Evolutionary conservation across 2,113 vertebrate species (phyloP).

Genomic region (Rhinogobius similis): DNA sequence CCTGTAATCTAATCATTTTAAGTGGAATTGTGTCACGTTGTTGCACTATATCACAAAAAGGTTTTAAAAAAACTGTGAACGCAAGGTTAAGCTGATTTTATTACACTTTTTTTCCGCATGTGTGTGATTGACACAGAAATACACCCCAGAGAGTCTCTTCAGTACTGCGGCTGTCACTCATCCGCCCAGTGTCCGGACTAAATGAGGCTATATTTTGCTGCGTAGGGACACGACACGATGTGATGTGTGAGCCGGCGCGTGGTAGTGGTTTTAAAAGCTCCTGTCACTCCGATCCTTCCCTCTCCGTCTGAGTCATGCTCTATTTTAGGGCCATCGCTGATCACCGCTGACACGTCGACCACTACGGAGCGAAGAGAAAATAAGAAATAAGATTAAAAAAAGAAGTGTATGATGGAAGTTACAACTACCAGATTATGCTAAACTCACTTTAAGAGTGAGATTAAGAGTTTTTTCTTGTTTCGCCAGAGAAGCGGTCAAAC

Average conservation of each 20-base stretch:
- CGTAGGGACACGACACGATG: background rate
- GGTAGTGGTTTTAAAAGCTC: slow-evolving; percentile 41
- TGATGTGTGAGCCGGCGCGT: slow-evolving; percentile 9
- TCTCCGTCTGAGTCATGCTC: slow-evolving; percentile 62
- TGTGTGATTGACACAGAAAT: background rate
- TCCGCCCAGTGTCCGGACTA: background rate
- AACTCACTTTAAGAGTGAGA: too few relatives aligned
- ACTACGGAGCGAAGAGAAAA: slow-evolving; percentile 2
- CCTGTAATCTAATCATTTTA: too few relatives aligned
- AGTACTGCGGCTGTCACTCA: background rate
- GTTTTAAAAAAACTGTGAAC: too few relatives aligned
- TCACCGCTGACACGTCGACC: slow-evolving; percentile 24
- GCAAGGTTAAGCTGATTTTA: background rate
- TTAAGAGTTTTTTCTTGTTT: too few relatives aligned
- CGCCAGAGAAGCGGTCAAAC: too few relatives aligned
- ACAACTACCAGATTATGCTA: too few relatives aligned
- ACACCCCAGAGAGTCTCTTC: background rate
- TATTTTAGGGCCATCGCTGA: slow-evolving; percentile 60
- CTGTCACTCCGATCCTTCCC: slow-evolving; percentile 45
- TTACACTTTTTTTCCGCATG: background rate
- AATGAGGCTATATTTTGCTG: background rate
- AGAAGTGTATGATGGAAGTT: too few relatives aligned
- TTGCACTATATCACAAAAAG: too few relatives aligned
- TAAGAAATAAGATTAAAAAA: background rate
- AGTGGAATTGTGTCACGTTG: too few relatives aligned